Conservation (phyloP, 2,888 invertebrate species). For the Chaetoderma sp. region DNA sequence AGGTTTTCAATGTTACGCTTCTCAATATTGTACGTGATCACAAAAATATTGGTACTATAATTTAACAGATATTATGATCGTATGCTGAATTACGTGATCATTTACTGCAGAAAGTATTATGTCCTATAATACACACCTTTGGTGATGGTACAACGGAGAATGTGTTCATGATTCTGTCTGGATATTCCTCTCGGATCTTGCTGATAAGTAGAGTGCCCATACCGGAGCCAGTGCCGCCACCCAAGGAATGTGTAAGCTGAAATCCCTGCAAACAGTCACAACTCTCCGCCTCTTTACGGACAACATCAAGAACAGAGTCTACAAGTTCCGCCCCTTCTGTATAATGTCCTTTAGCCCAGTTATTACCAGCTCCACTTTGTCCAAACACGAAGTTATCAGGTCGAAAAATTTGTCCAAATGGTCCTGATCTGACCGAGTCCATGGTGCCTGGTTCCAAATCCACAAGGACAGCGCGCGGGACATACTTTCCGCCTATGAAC, state of each 20-base stretch:
- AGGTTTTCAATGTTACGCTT: too few relatives aligned
- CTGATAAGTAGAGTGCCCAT: slow-evolving; percentile 92
- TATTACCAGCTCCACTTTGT: slow-evolving; percentile 61
- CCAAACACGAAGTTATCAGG: slow-evolving; percentile 93
- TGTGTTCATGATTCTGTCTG: slow-evolving; percentile 90
- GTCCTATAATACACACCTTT: slow-evolving; percentile 74
- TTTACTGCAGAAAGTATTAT: too few relatives aligned
- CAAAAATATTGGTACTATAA: too few relatives aligned
- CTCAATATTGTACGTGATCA: too few relatives aligned
- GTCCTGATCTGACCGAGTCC: slow-evolving; percentile 94
- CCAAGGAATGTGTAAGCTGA: slow-evolving; percentile 76
- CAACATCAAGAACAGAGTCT: slow-evolving; percentile 67
- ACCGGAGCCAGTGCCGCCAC: slow-evolving; percentile 90
- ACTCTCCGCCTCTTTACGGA: slow-evolving; percentile 64
- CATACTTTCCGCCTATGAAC: slow-evolving; percentile 80
- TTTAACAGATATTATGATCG: too few relatives aligned
- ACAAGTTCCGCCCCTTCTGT: slow-evolving; percentile 67
- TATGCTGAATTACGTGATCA: too few relatives aligned
- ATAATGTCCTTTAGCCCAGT: slow-evolving; percentile 66
- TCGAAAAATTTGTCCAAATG: slow-evolving; percentile 90
- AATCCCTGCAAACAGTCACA: slow-evolving; percentile 68
- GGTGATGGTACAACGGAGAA: slow-evolving; percentile 92
- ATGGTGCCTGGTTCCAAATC: slow-evolving; percentile 96
- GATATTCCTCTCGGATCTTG: slow-evolving; percentile 97
- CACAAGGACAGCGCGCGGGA: slow-evolving; percentile 90